Conservation (phyloP, 2,797 vertebrate genomes). For the Hapalemur alaotrensis region DNA sequence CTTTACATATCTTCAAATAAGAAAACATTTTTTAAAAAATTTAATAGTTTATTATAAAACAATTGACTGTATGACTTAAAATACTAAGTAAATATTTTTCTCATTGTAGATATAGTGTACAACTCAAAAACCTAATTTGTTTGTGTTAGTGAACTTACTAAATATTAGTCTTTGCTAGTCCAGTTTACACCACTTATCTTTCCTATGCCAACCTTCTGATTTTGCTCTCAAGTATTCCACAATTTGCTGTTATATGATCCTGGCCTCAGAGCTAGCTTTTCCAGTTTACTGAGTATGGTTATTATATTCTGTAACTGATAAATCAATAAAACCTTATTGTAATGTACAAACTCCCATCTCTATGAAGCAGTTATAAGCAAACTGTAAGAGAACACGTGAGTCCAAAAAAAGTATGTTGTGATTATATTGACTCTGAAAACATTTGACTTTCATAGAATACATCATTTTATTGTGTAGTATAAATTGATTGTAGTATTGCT, state of each 20-base stretch:
- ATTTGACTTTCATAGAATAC: conserved; percentile 84
- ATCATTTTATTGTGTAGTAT: conserved; percentile 76
- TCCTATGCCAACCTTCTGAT: conserved; percentile 81
- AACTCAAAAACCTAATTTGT: conserved; percentile 83
- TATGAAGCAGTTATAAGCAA: conserved; percentile 87
- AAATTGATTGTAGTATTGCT: conserved; percentile 73
- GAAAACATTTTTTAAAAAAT: conserved; percentile 71
- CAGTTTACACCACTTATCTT: conserved; percentile 80
- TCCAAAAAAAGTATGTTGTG: conserved; percentile 83
- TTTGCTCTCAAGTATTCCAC: conserved; percentile 84
- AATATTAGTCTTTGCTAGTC: conserved; percentile 85
- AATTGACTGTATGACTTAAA: conserved; percentile 79
- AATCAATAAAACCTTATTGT: conserved; percentile 87
- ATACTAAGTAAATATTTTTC: conserved; percentile 78
- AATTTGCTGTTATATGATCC: conserved; percentile 80
- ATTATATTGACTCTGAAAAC: conserved; percentile 86
- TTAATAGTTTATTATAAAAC: conserved; percentile 60
- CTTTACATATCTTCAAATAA: conserved; percentile 70
- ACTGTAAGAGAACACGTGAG: conserved; percentile 84
- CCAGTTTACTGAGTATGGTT: conserved; percentile 82
- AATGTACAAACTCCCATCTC: conserved; percentile 85
- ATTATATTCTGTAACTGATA: conserved; percentile 85
- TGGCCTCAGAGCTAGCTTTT: conserved; percentile 77
- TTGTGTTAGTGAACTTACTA: conserved; percentile 84
- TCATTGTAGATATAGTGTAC: conserved; percentile 75